Percentiles rank a stretch among this genome's conserved stretches.
These are phyloP conservation scores for Thalassaphorura encarpata DNA, from an alignment of 1,140 invertebrate genomes.

Conservation along the genomic window DNA sequence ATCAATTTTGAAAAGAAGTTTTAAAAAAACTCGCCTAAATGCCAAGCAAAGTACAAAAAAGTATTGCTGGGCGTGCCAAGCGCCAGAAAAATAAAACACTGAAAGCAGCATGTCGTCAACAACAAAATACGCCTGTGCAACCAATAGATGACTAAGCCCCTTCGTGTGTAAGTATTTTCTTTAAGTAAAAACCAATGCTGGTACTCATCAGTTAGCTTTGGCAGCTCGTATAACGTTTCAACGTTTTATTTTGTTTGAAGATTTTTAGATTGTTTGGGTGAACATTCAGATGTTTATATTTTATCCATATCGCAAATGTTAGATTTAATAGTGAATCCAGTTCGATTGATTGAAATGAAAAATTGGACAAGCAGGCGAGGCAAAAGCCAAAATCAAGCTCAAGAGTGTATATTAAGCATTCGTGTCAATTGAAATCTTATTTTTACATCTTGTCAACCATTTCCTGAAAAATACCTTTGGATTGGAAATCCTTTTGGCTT, in stretches of 20 bases:
- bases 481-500: conserved; percentile 21
- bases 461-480: conserved; percentile 22
- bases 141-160: no score
- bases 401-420: background rate
- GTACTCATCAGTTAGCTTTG: no score
- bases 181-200: no score
- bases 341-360: background rate
- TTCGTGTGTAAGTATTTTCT: no score
- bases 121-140: no score
- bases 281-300: conserved; percentile 28
- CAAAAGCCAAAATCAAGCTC: background rate
- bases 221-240: no score
- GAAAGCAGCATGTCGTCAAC: no score
- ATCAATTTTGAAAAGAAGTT: no score
- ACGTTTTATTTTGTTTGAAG: background rate
- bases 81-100: no score
- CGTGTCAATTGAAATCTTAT: background rate
- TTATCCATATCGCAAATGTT: conserved; percentile 34
- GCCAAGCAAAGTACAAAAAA: no score
- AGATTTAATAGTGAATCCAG: conserved; percentile 38
- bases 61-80: no score
- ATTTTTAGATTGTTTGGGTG: conserved; percentile 30
- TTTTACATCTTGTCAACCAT: conserved; percentile 11
- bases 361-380: background rate
- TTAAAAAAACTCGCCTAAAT: no score